Evolutionary conservation across 2,797 vertebrate genomes (phyloP), one percentile per base, ranked within the genome.

Genomic region (Threskiornis aethiopicus): DNA sequence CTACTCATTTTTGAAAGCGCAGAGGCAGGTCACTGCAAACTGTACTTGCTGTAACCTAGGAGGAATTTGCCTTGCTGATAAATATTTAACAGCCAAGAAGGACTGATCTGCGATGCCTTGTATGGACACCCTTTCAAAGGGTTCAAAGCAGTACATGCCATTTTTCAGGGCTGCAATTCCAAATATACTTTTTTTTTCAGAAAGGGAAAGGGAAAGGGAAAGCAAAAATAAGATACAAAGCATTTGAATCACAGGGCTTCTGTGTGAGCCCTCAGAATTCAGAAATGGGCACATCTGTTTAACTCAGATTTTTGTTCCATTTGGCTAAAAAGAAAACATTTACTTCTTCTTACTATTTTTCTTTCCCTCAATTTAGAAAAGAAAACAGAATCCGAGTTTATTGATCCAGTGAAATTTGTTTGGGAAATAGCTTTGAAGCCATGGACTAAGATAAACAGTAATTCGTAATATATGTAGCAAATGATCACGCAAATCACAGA

Each of bases 41-140:
- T 87, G 87, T 93, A 80, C 86, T 97, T 89, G 91, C 90, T 95
- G 90, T 84, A 96, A 93, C 91, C 93, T 88, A 90, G 77, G 77
- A 94, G 80, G 84, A 90, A 94, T 94, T 89, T 80, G 83, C 79
- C 81, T 92, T 77, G 58, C 81, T 95, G 91, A 92, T 97, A 97
- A 97, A 97, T 93, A 97, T 92, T 96, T 94, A 93, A 87, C 54
- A 81, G 85, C 52, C 86, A 92, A 0, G 8, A 90, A 95, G 76
- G 71, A 83, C 61, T 91, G 81, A 79, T 93, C 72, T 73, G 71
- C 13, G 29, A 92, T 80, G 84, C 81, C 92, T 92, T 93, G 86
- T 96, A 81, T 61, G 87, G 87, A 90, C 80, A 80, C 75, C 16
- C 65, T 95, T 92, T 93, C 83, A 93, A 79, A n/a, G 65, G 65